Base-by-base conservation (phyloP, 1,140 invertebrate genomes). In the Drosophila eugracilis region DNA sequence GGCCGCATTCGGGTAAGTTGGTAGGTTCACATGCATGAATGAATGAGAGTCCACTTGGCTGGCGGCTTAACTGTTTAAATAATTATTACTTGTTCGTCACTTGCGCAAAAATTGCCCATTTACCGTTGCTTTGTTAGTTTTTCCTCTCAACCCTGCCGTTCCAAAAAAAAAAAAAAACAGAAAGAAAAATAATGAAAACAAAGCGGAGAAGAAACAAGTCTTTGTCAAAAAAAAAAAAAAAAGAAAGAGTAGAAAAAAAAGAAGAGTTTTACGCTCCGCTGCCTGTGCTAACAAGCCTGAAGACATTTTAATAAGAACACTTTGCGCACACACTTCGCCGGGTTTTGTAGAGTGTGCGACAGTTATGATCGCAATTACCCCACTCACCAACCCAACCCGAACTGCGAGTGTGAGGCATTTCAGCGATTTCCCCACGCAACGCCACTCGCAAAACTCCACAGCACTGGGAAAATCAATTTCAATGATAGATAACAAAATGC, bases 41-140 rank as follows among this genome's bases (percentile, higher is more conserved):
- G 37, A 45, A 62, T 62, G 65, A 69, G 65, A 36, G 39, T 44
- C 47, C 53, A 57, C 53, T 57, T 49, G 55, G 48, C 48, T 32
- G 44, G 55, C 49, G 71, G 57, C 49, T 73, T 75, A 75, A 75
- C 73, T 75, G 73, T 75, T 75, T 75, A 75, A 75, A 76, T 60
- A 76, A 76, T 76, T 75, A 75, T 75, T 75, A 75, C 73, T 76
- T 75, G 72, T 75, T 75, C 65, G 52, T 76, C 72, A 76, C 60
- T 75, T 60, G 73, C 73, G 73, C 73, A 60, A 76, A 69, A 76
- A 76, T 76, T 76, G 73, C 59, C 72, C 62, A 69, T 75, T 76
- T 57, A 75, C 73, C 73, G 73, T 75, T 75, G 59, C 71, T 75
- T 65, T 73, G 73, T 75, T 75, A 75, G 72, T 75, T 75, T 73